These are phyloP conservation scores for Sebastes minor DNA, from an alignment of 2,797 vertebrate genomes.

Conservation along the genomic window DNA sequence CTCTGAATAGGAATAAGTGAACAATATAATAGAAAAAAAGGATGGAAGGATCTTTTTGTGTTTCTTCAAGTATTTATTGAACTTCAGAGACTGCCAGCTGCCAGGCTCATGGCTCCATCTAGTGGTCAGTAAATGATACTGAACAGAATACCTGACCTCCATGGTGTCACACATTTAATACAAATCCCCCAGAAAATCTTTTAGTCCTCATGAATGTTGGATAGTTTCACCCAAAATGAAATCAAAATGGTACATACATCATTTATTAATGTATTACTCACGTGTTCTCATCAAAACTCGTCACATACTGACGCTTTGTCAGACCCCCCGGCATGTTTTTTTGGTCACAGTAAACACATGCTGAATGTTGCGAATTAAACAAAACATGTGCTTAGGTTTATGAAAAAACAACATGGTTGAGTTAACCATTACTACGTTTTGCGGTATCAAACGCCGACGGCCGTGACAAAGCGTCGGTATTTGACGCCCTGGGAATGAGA, in stretches of 20 bases:
- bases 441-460: too few species aligned
- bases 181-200: not conserved
- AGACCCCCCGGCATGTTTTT: too few species aligned
- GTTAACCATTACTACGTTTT: rapidly evolving
- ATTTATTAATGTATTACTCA: not conserved
- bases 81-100: not conserved
- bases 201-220: not conserved
- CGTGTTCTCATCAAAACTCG: not conserved
- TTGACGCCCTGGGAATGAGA: too few species aligned
- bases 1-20: not conserved
- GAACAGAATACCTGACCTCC: not conserved
- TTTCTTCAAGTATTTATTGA: not conserved
- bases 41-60: not conserved
- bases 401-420: too few species aligned
- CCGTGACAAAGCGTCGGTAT: too few species aligned
- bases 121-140: conserved; percentile 15
- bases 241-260: not conserved
- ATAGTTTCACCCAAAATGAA: not conserved
- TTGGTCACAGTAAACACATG: too few species aligned
- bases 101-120: conserved; percentile 31
- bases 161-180: not conserved
- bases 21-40: not conserved
- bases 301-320: too few species aligned
- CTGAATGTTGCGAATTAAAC: rapidly evolving
- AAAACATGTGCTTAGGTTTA: too few species aligned